A percentile compares a stretch with the other conserved stretches of the same genome.
Evolutionary conservation across 1,140 invertebrate genomes (phyloP).

Genomic region (Drosophila nigrodunni): DNA sequence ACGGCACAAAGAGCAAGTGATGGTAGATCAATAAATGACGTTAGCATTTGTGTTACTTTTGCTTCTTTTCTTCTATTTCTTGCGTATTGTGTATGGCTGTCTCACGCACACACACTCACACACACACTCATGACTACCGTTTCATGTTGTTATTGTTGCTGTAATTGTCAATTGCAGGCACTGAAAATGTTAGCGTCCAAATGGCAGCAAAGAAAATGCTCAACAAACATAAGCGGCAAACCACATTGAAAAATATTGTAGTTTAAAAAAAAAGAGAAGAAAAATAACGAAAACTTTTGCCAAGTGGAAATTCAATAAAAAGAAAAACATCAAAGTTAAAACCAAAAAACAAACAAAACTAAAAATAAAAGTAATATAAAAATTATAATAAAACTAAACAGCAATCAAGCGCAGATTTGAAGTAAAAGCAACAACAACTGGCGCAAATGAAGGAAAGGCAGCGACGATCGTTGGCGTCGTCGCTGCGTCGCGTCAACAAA

Average conservation of each 20-base stretch:
- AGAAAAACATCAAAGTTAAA: constrained; percentile 23
- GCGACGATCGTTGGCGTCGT: constrained; percentile 73
- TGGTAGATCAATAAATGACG: constrained; percentile 58
- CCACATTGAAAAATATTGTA: constrained; percentile 34
- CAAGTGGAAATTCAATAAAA: constrained; percentile 30
- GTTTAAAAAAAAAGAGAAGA: neutral
- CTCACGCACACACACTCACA: constrained; percentile 11
- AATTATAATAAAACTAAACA: constrained; percentile 16
- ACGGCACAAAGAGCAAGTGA: constrained; percentile 62
- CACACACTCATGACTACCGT: neutral
- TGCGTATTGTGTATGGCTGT: neutral
- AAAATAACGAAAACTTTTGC: constrained; percentile 47
- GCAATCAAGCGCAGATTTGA: constrained; percentile 8
- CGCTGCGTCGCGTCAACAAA: constrained; percentile 63
- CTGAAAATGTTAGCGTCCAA: constrained; percentile 5
- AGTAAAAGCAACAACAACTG: constrained; percentile 44
- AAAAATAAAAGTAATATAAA: constrained; percentile 6
- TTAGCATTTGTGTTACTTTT: constrained; percentile 38
- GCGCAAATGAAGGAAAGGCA: constrained; percentile 65
- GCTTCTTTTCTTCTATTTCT: constrained; percentile 15
- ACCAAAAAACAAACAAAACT: constrained; percentile 24
- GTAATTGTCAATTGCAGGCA: constrained; percentile 36
- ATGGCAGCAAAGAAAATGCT: constrained; percentile 49
- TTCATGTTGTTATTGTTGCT: constrained; percentile 23
- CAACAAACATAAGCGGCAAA: constrained; percentile 37